A percentile compares a stretch with the other conserved stretches of the same genome.
phyloP scores from a whole-genome alignment of 2,113 vertebrate species.

The Clarias magur region DNA sequence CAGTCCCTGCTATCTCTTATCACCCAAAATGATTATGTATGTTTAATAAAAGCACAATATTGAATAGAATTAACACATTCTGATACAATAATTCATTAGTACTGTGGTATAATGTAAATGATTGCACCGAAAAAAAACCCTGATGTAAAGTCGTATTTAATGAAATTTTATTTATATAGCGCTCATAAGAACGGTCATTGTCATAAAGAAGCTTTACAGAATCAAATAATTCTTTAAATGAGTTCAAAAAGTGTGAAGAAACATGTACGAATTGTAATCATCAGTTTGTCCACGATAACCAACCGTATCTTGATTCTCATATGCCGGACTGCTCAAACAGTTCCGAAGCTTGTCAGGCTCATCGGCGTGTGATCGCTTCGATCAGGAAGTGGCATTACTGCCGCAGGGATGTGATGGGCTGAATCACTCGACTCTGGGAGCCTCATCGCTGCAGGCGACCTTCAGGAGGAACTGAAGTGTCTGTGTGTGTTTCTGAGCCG shows the following conservation, averaged over 20 bases:
- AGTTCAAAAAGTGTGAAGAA: too few species aligned
- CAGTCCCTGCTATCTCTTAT: too few species aligned
- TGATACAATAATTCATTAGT: not conserved
- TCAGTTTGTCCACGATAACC: too few species aligned
- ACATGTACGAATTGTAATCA: too few species aligned
- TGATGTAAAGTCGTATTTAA: not conserved
- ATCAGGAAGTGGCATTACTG: constrained; percentile 51
- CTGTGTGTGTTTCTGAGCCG: constrained; percentile 41
- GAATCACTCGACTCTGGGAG: constrained; percentile 18
- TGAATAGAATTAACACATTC: not conserved
- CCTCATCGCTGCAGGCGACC: constrained; percentile 31
- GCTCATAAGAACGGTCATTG: too few species aligned
- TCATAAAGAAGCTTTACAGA: too few species aligned
- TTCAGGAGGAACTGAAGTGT: constrained; percentile 50
- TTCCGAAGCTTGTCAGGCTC: not conserved
- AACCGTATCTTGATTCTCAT: not conserved
- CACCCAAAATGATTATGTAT: too few species aligned
- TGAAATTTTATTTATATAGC: too few species aligned
- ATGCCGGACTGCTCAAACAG: too few species aligned
- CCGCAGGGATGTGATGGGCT: constrained; percentile 9
- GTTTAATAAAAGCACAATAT: too few species aligned
- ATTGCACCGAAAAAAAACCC: not conserved
- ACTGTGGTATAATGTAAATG: not conserved
- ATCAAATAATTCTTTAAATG: too few species aligned
- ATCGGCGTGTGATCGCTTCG: constrained; percentile 25